phyloP scores from a whole-genome alignment of 1,140 invertebrate species.

The Tetragonula clypearis region DNA sequence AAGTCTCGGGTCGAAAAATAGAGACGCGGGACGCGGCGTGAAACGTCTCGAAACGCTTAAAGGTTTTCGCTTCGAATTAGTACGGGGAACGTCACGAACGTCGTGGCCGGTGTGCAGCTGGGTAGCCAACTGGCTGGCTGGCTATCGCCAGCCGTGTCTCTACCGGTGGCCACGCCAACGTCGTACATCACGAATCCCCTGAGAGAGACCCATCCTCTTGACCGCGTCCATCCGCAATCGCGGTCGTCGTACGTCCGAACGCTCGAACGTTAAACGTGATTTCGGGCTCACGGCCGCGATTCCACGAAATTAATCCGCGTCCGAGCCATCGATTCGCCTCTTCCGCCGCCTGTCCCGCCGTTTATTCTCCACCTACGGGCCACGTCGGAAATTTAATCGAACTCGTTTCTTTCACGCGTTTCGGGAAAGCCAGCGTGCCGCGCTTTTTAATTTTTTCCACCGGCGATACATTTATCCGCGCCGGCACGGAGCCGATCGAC shows the following conservation, averaged over 20 bases:
- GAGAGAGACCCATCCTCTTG: conserved; percentile 60
- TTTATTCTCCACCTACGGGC: conserved; percentile 30
- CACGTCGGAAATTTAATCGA: conserved; percentile 32
- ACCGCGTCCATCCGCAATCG: conserved; percentile 36
- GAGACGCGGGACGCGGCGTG: background rate
- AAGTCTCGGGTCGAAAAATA: background rate
- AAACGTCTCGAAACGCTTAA: conserved; percentile 20
- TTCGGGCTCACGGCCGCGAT: conserved; percentile 38
- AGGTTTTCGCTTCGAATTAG: conserved; percentile 2
- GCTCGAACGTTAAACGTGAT: conserved; percentile 61
- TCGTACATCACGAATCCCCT: conserved; percentile 68
- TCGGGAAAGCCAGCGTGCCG: background rate
- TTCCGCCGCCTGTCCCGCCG: conserved; percentile 4
- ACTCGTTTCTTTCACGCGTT: conserved; percentile 37
- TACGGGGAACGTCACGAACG: conserved; percentile 23
- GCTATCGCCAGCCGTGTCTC: conserved; percentile 16
- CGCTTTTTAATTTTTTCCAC: conserved; percentile 38
- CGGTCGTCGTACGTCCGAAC: conserved; percentile 15
- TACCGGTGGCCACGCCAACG: conserved; percentile 35
- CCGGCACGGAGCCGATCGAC: too few relatives aligned
- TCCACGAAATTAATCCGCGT: conserved; percentile 56
- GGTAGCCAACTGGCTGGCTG: background rate
- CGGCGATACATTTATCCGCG: background rate
- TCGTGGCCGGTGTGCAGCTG: background rate
- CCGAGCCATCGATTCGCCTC: conserved; percentile 19